Conservation (phyloP, 2,888 invertebrate species). For the Thecocarcelia acutangulata region DNA sequence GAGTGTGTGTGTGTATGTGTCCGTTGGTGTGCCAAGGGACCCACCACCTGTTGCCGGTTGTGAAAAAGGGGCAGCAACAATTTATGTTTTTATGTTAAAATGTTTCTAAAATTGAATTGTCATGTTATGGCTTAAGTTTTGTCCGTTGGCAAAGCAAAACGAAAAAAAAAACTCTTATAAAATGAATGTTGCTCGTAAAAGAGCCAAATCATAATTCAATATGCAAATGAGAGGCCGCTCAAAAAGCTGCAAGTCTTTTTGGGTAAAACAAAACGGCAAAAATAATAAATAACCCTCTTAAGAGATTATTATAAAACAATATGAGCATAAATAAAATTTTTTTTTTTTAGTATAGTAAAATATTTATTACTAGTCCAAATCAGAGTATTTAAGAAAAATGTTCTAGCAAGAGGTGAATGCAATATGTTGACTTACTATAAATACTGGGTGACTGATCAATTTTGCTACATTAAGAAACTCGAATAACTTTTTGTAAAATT, state of each 20-base stretch:
- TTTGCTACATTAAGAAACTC: too few species aligned
- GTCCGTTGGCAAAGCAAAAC: too few species aligned
- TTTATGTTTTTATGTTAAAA: slow-evolving; percentile 28
- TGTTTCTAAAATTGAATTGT: slow-evolving; percentile 57
- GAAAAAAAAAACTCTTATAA: background rate
- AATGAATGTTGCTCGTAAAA: slow-evolving; percentile 13
- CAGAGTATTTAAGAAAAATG: too few species aligned
- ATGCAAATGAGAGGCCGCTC: slow-evolving; percentile 55
- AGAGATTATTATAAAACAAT: slow-evolving; percentile 56
- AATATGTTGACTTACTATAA: too few species aligned
- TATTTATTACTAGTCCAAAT: background rate
- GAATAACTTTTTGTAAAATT: too few species aligned
- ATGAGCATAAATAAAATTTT: slow-evolving; percentile 24
- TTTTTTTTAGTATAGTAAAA: background rate
- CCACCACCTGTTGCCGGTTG: slow-evolving; percentile 47
- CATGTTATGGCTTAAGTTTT: slow-evolving; percentile 50
- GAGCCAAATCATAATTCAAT: slow-evolving; percentile 47
- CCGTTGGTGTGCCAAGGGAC: background rate
- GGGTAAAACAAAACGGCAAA: slow-evolving; percentile 1
- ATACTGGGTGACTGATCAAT: too few species aligned
- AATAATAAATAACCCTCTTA: slow-evolving; percentile 40
- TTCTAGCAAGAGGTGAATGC: too few species aligned
- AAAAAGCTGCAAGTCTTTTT: slow-evolving; percentile 39
- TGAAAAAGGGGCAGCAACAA: slow-evolving; percentile 14
- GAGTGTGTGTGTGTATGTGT: background rate